Conservation (phyloP, 2,888 invertebrate genomes). For the Catocala fraxini region DNA sequence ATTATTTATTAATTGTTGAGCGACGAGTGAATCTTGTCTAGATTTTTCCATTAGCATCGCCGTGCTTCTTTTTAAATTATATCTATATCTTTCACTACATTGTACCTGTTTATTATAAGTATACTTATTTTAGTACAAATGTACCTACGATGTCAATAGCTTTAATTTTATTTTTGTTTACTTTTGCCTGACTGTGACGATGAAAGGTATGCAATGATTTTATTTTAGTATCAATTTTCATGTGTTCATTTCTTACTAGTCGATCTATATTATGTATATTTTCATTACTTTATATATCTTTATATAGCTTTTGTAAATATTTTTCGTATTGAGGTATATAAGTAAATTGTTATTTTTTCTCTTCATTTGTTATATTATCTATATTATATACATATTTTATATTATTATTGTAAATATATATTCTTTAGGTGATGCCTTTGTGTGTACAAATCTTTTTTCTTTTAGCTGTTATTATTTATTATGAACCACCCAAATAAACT, state of each 20-base stretch:
- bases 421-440: constrained; percentile 59
- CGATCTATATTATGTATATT: constrained; percentile 41
- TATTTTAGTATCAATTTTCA: constrained; percentile 56
- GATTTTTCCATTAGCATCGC: constrained; percentile 63
- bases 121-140: constrained; percentile 71
- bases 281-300: constrained; percentile 29
- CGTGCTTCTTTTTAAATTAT: constrained; percentile 40
- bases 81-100: constrained; percentile 54
- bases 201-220: constrained; percentile 37
- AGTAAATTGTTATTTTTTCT: constrained; percentile 79
- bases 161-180: constrained; percentile 64
- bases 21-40: constrained; percentile 78
- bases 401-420: constrained; percentile 41
- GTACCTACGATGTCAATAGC: constrained; percentile 64
- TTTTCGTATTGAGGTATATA: constrained; percentile 76
- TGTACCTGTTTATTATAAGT: constrained; percentile 74
- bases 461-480: constrained; percentile 59
- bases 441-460: constrained; percentile 58
- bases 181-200: constrained; percentile 35
- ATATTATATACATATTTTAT: constrained; percentile 41
- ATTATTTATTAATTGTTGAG: constrained; percentile 65
- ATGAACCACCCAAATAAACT: constrained; percentile 68
- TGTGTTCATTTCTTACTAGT: constrained; percentile 69
- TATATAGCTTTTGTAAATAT: constrained; percentile 81
- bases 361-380: constrained; percentile 61